Base-by-base conservation (phyloP, 2,888 invertebrate species). In the Tenodera sinensis region DNA sequence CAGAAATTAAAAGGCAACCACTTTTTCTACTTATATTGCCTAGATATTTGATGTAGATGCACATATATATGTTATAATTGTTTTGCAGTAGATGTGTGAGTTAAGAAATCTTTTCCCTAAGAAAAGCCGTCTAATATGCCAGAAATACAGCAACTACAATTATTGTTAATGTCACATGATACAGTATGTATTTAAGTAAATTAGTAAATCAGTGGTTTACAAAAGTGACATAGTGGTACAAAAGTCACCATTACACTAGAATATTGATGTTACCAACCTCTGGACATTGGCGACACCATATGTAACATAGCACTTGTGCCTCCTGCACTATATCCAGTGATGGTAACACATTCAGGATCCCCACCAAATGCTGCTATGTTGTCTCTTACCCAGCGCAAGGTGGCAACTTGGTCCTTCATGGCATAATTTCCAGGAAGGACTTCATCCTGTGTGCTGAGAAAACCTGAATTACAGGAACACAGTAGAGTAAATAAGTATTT, bases 351-450 rank as follows among this genome's bases (percentile, higher is more conserved):
- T 91, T 94, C 93, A 0, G 96, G 95, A 93, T 96, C 95, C 3
- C 97, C 97, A 0, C 96, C 96, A 91, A 96, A 97, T 0, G 95
- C 93, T 0, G 93, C 94, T 87, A 96, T 96, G 91, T 96, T 96
- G 84, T 94, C 92, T 91, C 95, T 94, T 0, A 97, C 93, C 96
- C 96, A 96, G 90, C 95, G 94, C 90, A 96, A 92, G 0, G 95
- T 95, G 15, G 93, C 93, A 2, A 96, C 96, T 92, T 97, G 96
- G 92, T 97, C 96, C 92, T 96, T 96, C 83, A 96, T 92, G 0
- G 96, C 96, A 91, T 95, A 94, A 92, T 97, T 97, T 1, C 96
- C 96, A 0, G 96, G 95, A 0, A 96, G 95, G 85, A 94, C 93
- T 84, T 94, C 93, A 85, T 96, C 96, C 0, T 96, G 96, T 0